Conservation (phyloP, 2,113 vertebrate genomes). For the Suncus etruscus region DNA sequence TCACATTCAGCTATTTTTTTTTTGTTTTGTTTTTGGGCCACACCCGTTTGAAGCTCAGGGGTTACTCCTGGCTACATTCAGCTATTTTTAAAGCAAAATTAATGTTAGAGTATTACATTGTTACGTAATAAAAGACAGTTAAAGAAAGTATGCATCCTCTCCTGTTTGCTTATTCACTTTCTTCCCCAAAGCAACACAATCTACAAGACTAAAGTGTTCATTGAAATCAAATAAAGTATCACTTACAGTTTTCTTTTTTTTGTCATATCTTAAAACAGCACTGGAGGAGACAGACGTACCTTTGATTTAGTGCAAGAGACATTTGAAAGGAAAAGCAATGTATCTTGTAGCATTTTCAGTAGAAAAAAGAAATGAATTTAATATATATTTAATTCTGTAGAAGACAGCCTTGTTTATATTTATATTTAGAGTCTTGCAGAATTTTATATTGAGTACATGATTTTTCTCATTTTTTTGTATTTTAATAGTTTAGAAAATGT, state of each 20-base stretch:
- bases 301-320: constrained; percentile 78
- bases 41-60: too few relatives aligned
- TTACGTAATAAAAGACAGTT: constrained; percentile 74
- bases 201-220: constrained; percentile 78
- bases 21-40: too few relatives aligned
- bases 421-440: background rate
- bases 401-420: background rate
- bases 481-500: background rate
- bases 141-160: constrained; percentile 75
- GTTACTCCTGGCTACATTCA: too few relatives aligned
- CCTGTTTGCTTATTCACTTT: constrained; percentile 75
- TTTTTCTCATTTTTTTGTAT: background rate
- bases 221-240: constrained; percentile 77
- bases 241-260: constrained; percentile 79
- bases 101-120: constrained; percentile 73
- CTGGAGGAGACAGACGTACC: constrained; percentile 63
- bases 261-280: constrained; percentile 72
- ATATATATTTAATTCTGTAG: background rate
- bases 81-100: constrained; percentile 62
- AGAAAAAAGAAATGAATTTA: constrained; percentile 53
- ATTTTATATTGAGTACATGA: background rate
- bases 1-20: constrained; percentile 65
- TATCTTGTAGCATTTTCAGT: constrained; percentile 65
- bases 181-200: constrained; percentile 77
- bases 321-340: constrained; percentile 70